These are phyloP conservation scores for Intellagama lesueurii DNA, from an alignment of 2,797 vertebrate species.

Conservation along the genomic window DNA sequence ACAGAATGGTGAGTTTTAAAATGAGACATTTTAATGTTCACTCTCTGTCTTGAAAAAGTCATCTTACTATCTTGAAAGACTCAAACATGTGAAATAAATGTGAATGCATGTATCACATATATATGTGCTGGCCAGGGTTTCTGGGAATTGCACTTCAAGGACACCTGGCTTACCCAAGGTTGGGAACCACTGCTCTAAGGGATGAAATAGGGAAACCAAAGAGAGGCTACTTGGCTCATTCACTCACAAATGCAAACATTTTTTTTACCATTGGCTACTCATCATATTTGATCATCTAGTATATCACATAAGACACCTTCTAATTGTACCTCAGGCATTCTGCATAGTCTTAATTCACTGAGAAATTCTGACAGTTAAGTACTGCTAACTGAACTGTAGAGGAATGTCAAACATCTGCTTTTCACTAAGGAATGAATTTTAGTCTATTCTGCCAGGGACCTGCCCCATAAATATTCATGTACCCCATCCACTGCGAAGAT, in stretches of 20 bases:
- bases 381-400: neutral
- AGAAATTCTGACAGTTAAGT: neutral
- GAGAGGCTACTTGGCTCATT: no score
- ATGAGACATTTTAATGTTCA: no score
- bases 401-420: conserved; percentile 21
- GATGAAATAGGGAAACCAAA: no score
- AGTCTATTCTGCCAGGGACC: neutral
- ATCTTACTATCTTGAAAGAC: no score
- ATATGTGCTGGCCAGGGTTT: neutral
- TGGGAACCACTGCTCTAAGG: no score
- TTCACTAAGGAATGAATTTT: conserved; percentile 9
- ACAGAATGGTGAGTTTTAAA: no score
- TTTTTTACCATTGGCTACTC: no score
- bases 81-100: no score
- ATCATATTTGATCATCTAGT: neutral
- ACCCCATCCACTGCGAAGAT: conserved; percentile 4
- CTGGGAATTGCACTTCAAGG: neutral
- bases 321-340: neutral
- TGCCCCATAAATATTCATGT: conserved; percentile 18
- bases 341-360: neutral
- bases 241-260: no score
- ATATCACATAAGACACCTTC: neutral
- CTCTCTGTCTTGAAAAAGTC: no score
- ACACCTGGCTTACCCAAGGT: neutral
- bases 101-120: no score